phyloP scores from a whole-genome alignment of 2,113 vertebrate genomes.

The Grammomys dolichurus region DNA sequence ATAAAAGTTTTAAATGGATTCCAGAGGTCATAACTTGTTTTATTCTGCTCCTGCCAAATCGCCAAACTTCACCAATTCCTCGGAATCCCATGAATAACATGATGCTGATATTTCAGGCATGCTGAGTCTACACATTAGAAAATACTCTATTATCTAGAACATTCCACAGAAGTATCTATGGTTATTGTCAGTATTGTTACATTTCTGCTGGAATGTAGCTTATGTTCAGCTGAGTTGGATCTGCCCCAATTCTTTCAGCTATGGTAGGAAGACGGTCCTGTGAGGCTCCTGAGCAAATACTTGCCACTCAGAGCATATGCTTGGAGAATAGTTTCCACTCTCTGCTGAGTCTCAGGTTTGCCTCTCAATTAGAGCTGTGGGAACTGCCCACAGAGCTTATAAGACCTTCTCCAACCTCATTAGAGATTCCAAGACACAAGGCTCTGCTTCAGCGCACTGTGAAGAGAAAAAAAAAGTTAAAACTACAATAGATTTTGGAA shows the following conservation, averaged over 20 bases:
- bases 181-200: neutral
- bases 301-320: neutral
- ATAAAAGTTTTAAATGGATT: neutral
- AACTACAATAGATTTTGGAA: conserved; percentile 66
- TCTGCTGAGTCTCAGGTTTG: neutral
- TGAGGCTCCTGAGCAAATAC: conserved; percentile 1
- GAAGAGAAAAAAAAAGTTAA: conserved; percentile 33
- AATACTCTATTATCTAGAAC: neutral
- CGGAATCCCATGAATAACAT: neutral
- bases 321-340: rapidly evolving
- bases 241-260: neutral
- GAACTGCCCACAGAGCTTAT: conserved; percentile 48
- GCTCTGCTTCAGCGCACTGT: neutral
- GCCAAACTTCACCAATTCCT: neutral
- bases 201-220: conserved; percentile 26
- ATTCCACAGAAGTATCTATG: neutral
- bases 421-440: neutral
- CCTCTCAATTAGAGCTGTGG: conserved; percentile 21
- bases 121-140: neutral
- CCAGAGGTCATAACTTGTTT: neutral
- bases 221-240: neutral
- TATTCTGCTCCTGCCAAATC: neutral
- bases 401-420: conserved; percentile 25
- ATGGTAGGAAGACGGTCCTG: neutral
- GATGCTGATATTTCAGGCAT: neutral